Percentiles rank a stretch among this genome's conserved stretches.
phyloP scores from a whole-genome alignment of 2,888 invertebrate genomes.

The Andrena fulva region DNA sequence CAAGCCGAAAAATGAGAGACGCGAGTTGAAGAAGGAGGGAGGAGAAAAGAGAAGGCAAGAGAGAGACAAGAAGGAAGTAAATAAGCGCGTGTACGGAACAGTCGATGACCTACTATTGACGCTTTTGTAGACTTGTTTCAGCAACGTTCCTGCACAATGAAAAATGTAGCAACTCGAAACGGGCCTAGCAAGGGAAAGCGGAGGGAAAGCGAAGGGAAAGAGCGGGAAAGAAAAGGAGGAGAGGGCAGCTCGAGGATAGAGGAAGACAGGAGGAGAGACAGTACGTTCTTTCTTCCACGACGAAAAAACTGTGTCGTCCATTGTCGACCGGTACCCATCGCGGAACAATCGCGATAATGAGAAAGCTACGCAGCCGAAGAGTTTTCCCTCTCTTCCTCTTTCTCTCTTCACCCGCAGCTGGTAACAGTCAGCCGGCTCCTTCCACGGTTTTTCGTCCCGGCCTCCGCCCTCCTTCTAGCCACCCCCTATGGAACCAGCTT shows the following conservation, averaged over 20 bases:
- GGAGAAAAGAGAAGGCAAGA: neutral
- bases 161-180: constrained; percentile 59
- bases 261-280: constrained; percentile 11
- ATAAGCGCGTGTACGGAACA: constrained; percentile 60
- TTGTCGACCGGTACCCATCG: constrained; percentile 78
- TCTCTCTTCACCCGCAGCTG: constrained; percentile 4
- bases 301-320: constrained; percentile 80
- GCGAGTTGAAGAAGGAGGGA: neutral
- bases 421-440: constrained; percentile 13
- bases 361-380: constrained; percentile 81
- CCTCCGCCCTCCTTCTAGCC: constrained; percentile 2
- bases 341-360: constrained; percentile 83
- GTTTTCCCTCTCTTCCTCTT: constrained; percentile 51
- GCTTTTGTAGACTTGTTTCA: constrained; percentile 67
- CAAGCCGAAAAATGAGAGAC: neutral
- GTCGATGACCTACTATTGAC: constrained; percentile 69
- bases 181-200: constrained; percentile 24
- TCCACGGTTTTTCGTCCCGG: constrained; percentile 37
- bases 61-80: constrained; percentile 30
- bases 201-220: constrained; percentile 7
- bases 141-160: constrained; percentile 62
- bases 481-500: neutral
- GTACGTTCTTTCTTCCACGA: constrained; percentile 60
- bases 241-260: neutral
- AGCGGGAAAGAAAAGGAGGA: neutral